Percentiles rank a stretch among this genome's conserved stretches.
Evolutionary conservation across 2,888 invertebrate species (phyloP).

Genomic region (Mimachlamys varia): DNA sequence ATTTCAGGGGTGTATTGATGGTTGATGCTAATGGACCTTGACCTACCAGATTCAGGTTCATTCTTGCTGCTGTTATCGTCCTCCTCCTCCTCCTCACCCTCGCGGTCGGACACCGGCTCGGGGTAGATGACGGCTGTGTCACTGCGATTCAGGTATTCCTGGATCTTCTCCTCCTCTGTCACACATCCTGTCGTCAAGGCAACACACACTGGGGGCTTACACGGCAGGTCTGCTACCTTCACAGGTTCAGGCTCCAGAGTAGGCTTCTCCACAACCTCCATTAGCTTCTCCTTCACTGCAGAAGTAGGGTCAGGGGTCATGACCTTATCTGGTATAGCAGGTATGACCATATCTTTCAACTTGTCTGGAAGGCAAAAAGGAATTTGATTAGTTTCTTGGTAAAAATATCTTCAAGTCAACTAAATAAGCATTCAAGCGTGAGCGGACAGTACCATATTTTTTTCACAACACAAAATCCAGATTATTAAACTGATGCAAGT

Average conservation of each 20-base stretch:
- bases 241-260: neutral
- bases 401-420: neutral
- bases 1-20: too few species aligned
- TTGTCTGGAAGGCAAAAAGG: neutral
- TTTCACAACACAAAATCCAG: too few species aligned
- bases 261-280: neutral
- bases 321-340: neutral
- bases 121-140: slow-evolving; percentile 84
- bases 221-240: slow-evolving; percentile 42
- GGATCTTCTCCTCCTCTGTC: slow-evolving; percentile 78
- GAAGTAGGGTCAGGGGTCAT: slow-evolving; percentile 32
- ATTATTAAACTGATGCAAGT: too few species aligned
- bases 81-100: slow-evolving; percentile 67
- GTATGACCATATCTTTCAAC: slow-evolving; percentile 1
- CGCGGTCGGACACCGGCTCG: slow-evolving; percentile 81
- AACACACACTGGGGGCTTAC: slow-evolving; percentile 44
- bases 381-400: neutral
- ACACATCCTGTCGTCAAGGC: slow-evolving; percentile 36
- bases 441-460: too few species aligned
- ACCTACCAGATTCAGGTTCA: slow-evolving; percentile 23
- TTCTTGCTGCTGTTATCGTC: slow-evolving; percentile 42
- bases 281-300: neutral
- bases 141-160: slow-evolving; percentile 82
- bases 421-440: too few species aligned
- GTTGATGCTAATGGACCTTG: neutral